These are phyloP conservation scores for Pristiophorus japonicus DNA, from an alignment of 2,113 vertebrate genomes.

Conservation along the genomic window DNA sequence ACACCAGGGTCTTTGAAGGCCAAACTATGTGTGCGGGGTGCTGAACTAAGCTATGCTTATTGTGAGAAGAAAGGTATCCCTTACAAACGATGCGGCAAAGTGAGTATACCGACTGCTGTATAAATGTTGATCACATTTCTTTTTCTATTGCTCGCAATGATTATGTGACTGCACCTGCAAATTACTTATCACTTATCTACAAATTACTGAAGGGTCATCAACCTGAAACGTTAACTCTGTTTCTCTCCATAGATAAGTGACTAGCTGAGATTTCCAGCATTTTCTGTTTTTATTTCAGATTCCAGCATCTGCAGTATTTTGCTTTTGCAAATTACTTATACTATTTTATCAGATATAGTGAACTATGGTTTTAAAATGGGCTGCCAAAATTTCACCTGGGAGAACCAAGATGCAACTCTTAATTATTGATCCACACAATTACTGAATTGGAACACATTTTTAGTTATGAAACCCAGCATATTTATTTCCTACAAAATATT, in stretches of 20 bases:
- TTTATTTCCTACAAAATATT: too few species aligned
- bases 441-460: not conserved
- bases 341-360: not conserved
- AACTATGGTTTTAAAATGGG: not conserved
- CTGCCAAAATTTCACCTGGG: not conserved
- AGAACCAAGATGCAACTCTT: not conserved
- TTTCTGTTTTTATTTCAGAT: too few species aligned
- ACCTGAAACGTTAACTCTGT: too few species aligned
- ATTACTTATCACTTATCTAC: not conserved
- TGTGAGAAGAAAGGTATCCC: constrained; percentile 81
- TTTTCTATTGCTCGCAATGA: not conserved
- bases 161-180: not conserved
- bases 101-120: constrained; percentile 42
- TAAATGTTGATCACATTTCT: not conserved
- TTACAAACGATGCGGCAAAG: constrained; percentile 87
- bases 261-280: too few species aligned
- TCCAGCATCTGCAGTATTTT: too few species aligned
- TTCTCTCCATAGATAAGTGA: too few species aligned
- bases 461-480: not conserved
- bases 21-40: constrained; percentile 79
- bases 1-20: constrained; percentile 89
- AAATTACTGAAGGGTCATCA: too few species aligned
- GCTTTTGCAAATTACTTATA: not conserved
- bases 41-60: constrained; percentile 79
- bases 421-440: not conserved